A percentile compares a stretch with the other conserved stretches of the same genome.
Evolutionary conservation across 1,140 invertebrate genomes (phyloP).

Genomic region (Bradynema listronoti): DNA sequence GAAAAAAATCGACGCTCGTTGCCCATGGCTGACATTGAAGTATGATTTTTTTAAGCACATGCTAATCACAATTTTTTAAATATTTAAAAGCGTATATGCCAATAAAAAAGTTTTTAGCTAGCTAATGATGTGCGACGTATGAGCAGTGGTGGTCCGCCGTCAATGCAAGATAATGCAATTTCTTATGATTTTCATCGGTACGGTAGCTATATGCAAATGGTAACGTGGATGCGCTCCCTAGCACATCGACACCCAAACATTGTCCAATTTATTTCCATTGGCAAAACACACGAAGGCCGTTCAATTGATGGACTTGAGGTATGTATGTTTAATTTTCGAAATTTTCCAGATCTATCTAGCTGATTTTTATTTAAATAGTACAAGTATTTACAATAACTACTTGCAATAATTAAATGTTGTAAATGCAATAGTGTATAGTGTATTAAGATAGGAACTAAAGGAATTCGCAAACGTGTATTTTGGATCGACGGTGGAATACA

Average conservation of each 20-base stretch:
- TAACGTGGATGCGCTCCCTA: conserved; percentile 47
- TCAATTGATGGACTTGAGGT: conserved; percentile 56
- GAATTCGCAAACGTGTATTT: conserved; percentile 46
- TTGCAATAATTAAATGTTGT: background rate
- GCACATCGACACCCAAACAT: conserved; percentile 45
- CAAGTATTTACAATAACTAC: too few species aligned
- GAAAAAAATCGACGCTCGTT: too few species aligned
- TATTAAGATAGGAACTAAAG: conserved; percentile 47
- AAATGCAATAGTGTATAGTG: background rate
- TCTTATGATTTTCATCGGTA: conserved; percentile 28
- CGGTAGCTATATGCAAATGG: conserved; percentile 47
- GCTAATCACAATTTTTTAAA: conserved; percentile 8
- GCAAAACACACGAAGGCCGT: conserved; percentile 50
- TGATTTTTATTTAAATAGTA: too few species aligned
- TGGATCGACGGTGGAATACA: conserved; percentile 57
- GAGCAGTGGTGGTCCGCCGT: conserved; percentile 13
- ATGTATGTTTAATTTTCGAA: conserved; percentile 11
- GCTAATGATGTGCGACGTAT: too few species aligned
- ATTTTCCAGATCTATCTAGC: too few species aligned
- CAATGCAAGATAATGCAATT: conserved; percentile 4
- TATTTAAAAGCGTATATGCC: too few species aligned
- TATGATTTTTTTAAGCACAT: conserved; percentile 24
- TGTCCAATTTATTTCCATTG: conserved; percentile 55
- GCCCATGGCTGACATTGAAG: conserved; percentile 16
- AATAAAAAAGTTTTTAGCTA: too few species aligned